A percentile compares a stretch with the other conserved stretches of the same genome.
Evolutionary conservation across 1,140 invertebrate genomes (phyloP).

Genomic region (Drosophila nannoptera): DNA sequence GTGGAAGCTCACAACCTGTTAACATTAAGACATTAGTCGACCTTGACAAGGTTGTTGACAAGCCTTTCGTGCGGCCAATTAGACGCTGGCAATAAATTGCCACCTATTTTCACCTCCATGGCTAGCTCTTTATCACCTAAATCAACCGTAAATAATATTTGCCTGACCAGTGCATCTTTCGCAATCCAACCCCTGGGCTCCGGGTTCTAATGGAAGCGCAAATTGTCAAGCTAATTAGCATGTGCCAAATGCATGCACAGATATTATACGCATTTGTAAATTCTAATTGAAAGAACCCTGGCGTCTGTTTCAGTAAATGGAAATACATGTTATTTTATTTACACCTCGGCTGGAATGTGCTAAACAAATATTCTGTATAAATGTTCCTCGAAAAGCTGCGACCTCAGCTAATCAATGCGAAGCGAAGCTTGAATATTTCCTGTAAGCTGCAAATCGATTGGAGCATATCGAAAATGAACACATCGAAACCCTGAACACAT

Average conservation of each 20-base stretch:
- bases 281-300: slow-evolving; percentile 14
- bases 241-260: slow-evolving; percentile 33
- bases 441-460: too few species aligned
- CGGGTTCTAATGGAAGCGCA: too few species aligned
- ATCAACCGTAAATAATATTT: slow-evolving; percentile 22
- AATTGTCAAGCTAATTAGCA: slow-evolving; percentile 28
- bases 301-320: background rate
- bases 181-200: too few species aligned
- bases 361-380: too few species aligned
- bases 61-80: slow-evolving; percentile 22
- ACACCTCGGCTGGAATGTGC: too few species aligned
- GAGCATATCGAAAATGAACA: too few species aligned
- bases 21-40: slow-evolving; percentile 17
- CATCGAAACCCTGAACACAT: too few species aligned
- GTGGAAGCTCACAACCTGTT: slow-evolving; percentile 32
- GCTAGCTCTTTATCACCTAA: background rate
- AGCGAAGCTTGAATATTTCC: too few species aligned
- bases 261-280: slow-evolving; percentile 11
- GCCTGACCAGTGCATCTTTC: too few species aligned
- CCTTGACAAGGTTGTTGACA: slow-evolving; percentile 57
- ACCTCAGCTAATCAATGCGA: too few species aligned
- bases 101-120: slow-evolving; percentile 20
- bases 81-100: slow-evolving; percentile 29
- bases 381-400: too few species aligned
- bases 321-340: slow-evolving; percentile 8